Percentiles rank a stretch among this genome's conserved stretches.
Evolutionary conservation across 2,888 invertebrate species (phyloP).

Genomic region (Deilephila porcellus): DNA sequence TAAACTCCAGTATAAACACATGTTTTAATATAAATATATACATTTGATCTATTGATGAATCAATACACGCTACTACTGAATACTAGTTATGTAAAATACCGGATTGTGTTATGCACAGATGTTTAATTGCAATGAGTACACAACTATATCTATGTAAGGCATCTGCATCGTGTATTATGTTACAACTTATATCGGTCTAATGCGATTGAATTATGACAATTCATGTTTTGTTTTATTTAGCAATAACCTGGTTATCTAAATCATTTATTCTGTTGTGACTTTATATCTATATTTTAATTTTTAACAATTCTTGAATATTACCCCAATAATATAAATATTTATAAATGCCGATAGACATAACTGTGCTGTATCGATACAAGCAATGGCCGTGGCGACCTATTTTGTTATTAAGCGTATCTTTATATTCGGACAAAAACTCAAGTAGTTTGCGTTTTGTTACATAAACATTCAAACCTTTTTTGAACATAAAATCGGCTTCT

Average conservation of each 20-base stretch:
- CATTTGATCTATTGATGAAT: not conserved
- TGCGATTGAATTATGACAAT: conserved; percentile 2
- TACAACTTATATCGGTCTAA: conserved; percentile 13
- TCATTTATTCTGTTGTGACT: not conserved
- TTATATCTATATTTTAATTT: not conserved
- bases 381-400: not conserved
- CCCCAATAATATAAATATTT: not conserved
- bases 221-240: not conserved
- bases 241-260: too few relatives aligned
- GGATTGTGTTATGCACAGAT: conserved; percentile 33
- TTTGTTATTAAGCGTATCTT: not conserved
- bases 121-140: conserved; percentile 29
- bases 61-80: conserved; percentile 31
- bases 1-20: not conserved
- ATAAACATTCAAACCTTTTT: conserved; percentile 8
- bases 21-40: not conserved
- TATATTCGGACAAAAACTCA: not conserved
- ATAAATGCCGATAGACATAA: not conserved
- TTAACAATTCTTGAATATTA: not conserved
- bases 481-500: not conserved
- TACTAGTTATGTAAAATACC: conserved; percentile 41
- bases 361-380: not conserved
- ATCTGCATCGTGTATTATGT: conserved; percentile 41
- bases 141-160: conserved; percentile 57
- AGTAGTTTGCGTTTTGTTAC: not conserved